Evolutionary conservation across 2,888 invertebrate genomes (phyloP).

Genomic region (Tethea ocularis): DNA sequence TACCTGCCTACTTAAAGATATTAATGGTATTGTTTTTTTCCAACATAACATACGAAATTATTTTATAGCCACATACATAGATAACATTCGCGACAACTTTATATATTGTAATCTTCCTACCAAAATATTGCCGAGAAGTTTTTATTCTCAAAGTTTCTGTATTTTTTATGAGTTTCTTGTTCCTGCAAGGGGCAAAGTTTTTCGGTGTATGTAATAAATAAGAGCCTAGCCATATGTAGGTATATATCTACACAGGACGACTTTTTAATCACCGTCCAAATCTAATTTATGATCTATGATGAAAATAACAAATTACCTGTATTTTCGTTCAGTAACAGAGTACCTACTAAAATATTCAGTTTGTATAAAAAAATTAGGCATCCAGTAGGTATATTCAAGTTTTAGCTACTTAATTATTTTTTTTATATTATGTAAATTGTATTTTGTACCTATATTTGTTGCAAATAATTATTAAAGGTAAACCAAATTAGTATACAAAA

Average conservation of each 20-base stretch:
- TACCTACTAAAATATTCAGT: no score
- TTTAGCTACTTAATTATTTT: no score
- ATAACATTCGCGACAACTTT: constrained; percentile 18
- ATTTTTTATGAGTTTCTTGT: constrained; percentile 36
- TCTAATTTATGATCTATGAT: no score
- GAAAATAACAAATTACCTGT: no score
- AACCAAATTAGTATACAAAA: no score
- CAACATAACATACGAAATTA: constrained; percentile 8
- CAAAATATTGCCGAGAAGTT: constrained; percentile 36
- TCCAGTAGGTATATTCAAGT: no score
- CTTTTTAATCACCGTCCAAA: no score
- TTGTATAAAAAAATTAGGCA: no score
- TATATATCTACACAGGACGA: background rate
- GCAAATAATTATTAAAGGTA: no score
- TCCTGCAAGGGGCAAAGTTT: constrained; percentile 28
- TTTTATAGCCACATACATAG: constrained; percentile 4
- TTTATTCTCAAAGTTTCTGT: constrained; percentile 36
- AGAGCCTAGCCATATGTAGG: background rate
- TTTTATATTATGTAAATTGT: no score
- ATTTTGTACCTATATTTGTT: no score
- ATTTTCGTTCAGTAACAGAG: no score
- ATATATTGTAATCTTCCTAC: constrained; percentile 25
- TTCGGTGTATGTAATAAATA: background rate
- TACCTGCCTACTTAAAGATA: constrained; percentile 26
- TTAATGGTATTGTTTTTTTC: constrained; percentile 31